Conservation (phyloP, 2,888 invertebrate species). For the Dicranocentrus wangi region DNA sequence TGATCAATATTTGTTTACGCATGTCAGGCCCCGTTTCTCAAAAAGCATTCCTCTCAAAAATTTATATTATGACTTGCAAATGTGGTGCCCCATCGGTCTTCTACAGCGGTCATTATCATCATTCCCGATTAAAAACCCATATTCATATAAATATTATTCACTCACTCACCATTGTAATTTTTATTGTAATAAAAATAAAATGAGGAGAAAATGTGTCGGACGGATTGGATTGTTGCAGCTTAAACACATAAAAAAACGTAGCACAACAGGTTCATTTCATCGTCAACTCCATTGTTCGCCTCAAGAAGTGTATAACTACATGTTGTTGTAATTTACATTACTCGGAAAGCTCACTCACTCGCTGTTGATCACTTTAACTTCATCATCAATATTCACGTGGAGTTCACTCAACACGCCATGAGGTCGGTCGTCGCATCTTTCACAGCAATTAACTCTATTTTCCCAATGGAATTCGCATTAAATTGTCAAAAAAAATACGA, state of each 20-base stretch:
- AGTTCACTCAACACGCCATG: conserved; percentile 21
- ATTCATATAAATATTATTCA: neutral
- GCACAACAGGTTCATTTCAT: neutral
- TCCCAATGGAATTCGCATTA: conserved; percentile 34
- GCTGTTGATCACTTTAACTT: no score
- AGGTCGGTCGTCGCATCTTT: conserved; percentile 31
- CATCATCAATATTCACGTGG: conserved; percentile 38
- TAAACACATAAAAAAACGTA: neutral
- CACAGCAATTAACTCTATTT: conserved; percentile 35
- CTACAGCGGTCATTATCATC: no score
- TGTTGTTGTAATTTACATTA: no score
- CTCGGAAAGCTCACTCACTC: no score
- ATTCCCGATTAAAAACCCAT: neutral
- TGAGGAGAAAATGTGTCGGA: conserved; percentile 15
- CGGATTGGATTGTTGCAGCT: neutral
- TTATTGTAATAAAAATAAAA: neutral
- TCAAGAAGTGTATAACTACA: no score
- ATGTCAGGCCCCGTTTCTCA: neutral
- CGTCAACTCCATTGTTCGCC: no score
- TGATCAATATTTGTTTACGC: conserved; percentile 33
- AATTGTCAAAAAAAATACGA: conserved; percentile 40
- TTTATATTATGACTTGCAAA: conserved; percentile 24
- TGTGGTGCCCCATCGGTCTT: no score
- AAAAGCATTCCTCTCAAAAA: neutral
- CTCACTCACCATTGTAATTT: neutral